A percentile compares a stretch with the other conserved stretches of the same genome.
Evolutionary conservation across 2,888 invertebrate species (phyloP).

Genomic region (Petrolisthes manimaculis): DNA sequence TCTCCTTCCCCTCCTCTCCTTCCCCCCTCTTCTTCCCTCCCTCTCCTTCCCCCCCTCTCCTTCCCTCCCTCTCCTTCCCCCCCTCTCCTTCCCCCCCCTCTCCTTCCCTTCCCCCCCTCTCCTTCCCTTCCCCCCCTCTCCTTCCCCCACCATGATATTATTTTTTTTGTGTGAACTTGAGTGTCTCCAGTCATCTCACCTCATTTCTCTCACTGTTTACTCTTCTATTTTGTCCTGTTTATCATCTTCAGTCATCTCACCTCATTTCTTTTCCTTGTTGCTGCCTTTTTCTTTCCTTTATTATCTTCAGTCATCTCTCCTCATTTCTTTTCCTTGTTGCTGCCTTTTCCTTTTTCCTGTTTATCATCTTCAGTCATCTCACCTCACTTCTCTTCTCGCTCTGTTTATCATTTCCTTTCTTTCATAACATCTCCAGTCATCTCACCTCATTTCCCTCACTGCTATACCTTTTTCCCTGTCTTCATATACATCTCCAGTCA

Average conservation of each 20-base stretch:
- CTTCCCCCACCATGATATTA: too few species aligned
- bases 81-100: not conserved
- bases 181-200: too few species aligned
- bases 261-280: not conserved
- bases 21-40: not conserved
- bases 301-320: not conserved
- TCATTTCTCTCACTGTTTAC: too few species aligned
- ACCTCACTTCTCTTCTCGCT: not conserved
- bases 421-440: not conserved
- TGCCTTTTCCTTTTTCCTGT: not conserved
- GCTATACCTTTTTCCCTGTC: too few species aligned
- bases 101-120: slow-evolving; percentile 8
- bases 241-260: not conserved
- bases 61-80: not conserved
- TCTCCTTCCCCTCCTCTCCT: not conserved
- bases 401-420: not conserved
- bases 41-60: not conserved
- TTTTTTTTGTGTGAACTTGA: too few species aligned
- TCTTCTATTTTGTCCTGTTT: too few species aligned
- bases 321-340: not conserved
- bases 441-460: too few species aligned
- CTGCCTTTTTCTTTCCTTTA: not conserved
- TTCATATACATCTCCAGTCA: too few species aligned
- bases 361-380: not conserved
- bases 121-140: too few species aligned